These are phyloP conservation scores for Eulemur mongoz DNA, from an alignment of 2,797 vertebrate genomes.

Conservation along the genomic window DNA sequence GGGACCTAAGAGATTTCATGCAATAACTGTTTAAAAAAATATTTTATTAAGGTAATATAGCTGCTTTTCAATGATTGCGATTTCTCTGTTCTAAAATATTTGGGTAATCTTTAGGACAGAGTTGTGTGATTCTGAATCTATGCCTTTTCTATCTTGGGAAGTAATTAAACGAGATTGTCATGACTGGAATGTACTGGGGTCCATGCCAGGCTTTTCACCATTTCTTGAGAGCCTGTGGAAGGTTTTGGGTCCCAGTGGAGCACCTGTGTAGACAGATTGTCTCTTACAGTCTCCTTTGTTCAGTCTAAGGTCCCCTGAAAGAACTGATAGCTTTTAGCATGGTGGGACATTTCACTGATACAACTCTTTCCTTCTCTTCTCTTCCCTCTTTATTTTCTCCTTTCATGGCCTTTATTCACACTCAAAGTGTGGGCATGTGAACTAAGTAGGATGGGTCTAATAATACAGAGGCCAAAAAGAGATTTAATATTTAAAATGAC, in stretches of 20 bases:
- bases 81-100: conserved; percentile 21
- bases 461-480: background rate
- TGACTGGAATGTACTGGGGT: background rate
- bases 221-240: background rate
- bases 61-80: background rate
- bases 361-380: background rate
- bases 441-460: background rate
- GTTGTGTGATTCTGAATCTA: background rate
- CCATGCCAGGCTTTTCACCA: background rate
- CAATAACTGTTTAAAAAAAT: background rate
- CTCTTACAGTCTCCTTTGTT: background rate
- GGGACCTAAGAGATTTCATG: background rate
- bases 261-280: background rate
- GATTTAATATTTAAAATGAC: conserved; percentile 1
- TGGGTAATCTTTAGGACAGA: background rate
- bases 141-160: background rate
- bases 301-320: background rate
- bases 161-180: background rate
- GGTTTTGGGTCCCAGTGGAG: background rate
- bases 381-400: background rate
- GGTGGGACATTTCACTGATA: background rate
- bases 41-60: background rate
- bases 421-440: background rate
- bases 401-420: background rate
- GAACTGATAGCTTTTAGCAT: background rate